phyloP scores from a whole-genome alignment of 2,797 vertebrate genomes.

The Neosilurus mollespiculum region DNA sequence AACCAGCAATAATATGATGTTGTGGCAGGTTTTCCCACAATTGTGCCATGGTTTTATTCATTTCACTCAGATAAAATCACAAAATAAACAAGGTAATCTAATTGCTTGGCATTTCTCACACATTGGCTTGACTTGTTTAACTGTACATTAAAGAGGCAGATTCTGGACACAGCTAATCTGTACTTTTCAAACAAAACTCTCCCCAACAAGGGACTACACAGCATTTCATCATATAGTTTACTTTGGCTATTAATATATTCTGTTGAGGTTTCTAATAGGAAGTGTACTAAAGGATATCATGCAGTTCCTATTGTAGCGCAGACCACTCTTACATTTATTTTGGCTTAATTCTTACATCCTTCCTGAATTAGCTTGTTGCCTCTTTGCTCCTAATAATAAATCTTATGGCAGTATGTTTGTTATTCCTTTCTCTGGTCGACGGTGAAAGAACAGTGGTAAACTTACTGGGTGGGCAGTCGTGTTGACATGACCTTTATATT shows the following conservation, averaged over 20 bases:
- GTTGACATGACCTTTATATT: conserved; percentile 4
- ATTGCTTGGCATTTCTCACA: not conserved
- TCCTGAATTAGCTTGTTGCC: not conserved
- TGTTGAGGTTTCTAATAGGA: not conserved
- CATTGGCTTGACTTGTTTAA: not conserved
- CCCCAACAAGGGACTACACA: not conserved
- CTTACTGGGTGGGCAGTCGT: not conserved
- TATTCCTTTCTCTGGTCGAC: conserved; percentile 8
- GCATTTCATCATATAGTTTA: not conserved
- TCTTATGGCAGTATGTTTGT: not conserved
- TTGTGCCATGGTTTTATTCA: not conserved
- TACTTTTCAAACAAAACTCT: not conserved
- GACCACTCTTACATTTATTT: not conserved
- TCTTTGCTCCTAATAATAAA: conserved; percentile 13
- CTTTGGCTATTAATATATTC: not conserved
- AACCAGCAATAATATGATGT: not conserved
- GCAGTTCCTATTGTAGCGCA: not conserved
- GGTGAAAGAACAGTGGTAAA: not conserved
- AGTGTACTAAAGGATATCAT: not conserved
- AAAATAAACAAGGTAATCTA: not conserved
- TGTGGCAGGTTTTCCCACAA: not conserved
- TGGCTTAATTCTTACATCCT: conserved; percentile 9
- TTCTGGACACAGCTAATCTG: not conserved
- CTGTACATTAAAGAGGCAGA: not conserved
- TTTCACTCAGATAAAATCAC: not conserved